phyloP scores from a whole-genome alignment of 2,888 invertebrate genomes.

The Teleiodes luculella region DNA sequence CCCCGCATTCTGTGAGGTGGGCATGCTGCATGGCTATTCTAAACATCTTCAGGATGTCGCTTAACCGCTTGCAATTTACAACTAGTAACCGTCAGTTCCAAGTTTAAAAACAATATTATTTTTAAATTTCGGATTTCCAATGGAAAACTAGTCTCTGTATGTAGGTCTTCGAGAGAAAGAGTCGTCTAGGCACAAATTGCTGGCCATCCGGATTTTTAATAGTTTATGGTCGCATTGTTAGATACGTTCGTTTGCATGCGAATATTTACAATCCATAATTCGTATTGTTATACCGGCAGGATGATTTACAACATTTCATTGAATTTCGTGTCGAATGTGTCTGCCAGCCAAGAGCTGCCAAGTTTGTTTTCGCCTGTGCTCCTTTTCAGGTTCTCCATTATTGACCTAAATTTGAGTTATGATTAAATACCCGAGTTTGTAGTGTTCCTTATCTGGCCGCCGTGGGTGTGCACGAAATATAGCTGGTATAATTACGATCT shows the following conservation, averaged over 20 bases:
- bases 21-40: conserved; percentile 5
- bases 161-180: conserved; percentile 3
- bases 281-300: conserved; percentile 20
- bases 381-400: conserved; percentile 25
- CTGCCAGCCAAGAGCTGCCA: neutral
- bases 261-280: conserved; percentile 29
- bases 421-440: conserved; percentile 55
- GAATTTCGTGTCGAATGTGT: neutral
- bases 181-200: conserved; percentile 4
- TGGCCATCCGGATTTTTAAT: neutral
- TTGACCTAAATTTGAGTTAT: conserved; percentile 58
- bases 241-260: conserved; percentile 24
- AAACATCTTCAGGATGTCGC: conserved; percentile 5
- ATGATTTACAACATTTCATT: conserved; percentile 13
- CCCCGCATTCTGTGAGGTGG: neutral
- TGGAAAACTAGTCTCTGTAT: neutral
- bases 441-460: conserved; percentile 46
- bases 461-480: conserved; percentile 67
- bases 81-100: neutral
- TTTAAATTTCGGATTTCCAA: neutral
- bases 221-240: conserved; percentile 12
- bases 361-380: conserved; percentile 8
- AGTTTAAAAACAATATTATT: conserved; percentile 1
- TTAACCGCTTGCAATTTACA: neutral
- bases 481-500: conserved; percentile 69